These are phyloP conservation scores for Neoitamus cyanurus DNA, from an alignment of 2,888 invertebrate species.

Conservation along the genomic window DNA sequence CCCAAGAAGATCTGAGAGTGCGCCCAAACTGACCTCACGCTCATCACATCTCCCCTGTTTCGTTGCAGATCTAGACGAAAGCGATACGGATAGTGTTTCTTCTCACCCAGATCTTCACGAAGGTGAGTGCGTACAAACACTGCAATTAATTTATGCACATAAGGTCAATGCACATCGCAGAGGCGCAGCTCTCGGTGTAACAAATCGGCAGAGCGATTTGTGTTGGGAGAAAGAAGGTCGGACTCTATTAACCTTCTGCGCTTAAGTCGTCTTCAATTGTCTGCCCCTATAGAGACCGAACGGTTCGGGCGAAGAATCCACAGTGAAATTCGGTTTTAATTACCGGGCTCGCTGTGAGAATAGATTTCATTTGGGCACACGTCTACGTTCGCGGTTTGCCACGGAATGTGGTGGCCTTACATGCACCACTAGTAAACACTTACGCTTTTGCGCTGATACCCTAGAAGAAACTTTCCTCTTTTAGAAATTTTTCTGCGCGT, in stretches of 20 bases:
- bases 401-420: slow-evolving; percentile 2
- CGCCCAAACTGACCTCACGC: not conserved
- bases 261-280: not conserved
- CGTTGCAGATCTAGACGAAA: slow-evolving; percentile 61
- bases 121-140: slow-evolving; percentile 56
- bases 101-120: slow-evolving; percentile 62
- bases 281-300: not conserved
- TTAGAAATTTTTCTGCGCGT: not conserved
- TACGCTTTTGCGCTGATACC: not conserved
- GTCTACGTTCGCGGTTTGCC: slow-evolving; percentile 5
- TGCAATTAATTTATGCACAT: not conserved
- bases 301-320: not conserved
- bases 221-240: slow-evolving; percentile 20
- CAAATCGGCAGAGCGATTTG: not conserved
- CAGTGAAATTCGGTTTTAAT: slow-evolving; percentile 35
- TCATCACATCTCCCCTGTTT: not conserved
- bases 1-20: not conserved
- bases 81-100: slow-evolving; percentile 65
- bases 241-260: slow-evolving; percentile 1
- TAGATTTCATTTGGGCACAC: not conserved
- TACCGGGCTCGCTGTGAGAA: not conserved
- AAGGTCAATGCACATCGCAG: slow-evolving; percentile 11
- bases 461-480: slow-evolving; percentile 13
- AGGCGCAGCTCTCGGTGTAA: not conserved
- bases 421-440: not conserved